Base-by-base conservation (phyloP, 2,797 vertebrate species). In the Fringilla coelebs region DNA sequence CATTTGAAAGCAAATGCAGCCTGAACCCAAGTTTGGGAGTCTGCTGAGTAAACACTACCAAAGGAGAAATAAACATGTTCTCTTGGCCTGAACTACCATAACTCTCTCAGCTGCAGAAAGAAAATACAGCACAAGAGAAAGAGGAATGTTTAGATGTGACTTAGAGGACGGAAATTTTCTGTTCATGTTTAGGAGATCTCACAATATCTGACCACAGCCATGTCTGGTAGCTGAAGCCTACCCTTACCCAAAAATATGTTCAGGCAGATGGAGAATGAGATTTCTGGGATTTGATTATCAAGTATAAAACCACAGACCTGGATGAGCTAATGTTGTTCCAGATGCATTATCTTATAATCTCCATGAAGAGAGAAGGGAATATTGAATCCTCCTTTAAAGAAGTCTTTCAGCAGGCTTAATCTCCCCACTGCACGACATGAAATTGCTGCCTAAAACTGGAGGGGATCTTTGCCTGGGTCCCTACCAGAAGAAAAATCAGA, bases 281-380 rank as follows among this genome's bases (percentile, higher is more conserved):
- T 98, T 96, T 94, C 79, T 90, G 94, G 68, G 95, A 96, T 98
- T 96, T 96, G 96, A 96, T 97, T 97, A 96, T 97, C 92, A 94
- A 96, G 96, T 96, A 90, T 77, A 83, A 97, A 96, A 94, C 91
- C 96, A 79, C 97, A 98, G 97, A 97, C 97, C 96, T 97, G 95
- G 93, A 96, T 97, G 97, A 97, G 97, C 87, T 98, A 96, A 92
- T 98, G 96, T 97, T 97, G 87, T 97, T 98, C 94, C 98, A 98
- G 97, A 97, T 97, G 97, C 83, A 84, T 97, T 98, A 97, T 98
- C 97, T 97, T 93, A 80, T 96, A 95, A 97, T 98, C 97, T 98
- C 89, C 91, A 96, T 95, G 97, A 98, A 97, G 89, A 92, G 57
- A 58, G 55, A 72, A 94, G 89, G 88, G 80, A 96, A 87, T 95